phyloP scores from a whole-genome alignment of 2,797 vertebrate species.

The Menidia menidia region DNA sequence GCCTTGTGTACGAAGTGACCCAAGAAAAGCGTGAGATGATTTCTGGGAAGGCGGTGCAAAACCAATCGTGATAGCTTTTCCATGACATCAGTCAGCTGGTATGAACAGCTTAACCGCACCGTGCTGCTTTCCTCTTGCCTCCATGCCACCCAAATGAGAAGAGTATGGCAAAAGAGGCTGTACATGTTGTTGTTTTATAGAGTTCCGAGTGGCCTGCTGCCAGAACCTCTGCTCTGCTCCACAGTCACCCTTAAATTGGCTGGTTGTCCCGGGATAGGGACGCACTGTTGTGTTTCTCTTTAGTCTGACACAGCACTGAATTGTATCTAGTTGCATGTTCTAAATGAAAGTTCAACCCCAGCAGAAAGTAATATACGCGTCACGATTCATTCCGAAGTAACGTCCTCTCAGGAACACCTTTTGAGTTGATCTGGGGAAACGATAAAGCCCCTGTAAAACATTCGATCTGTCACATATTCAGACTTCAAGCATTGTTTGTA shows the following conservation, averaged over 20 bases:
- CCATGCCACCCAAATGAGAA: conserved; percentile 62
- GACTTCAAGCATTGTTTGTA: conserved; percentile 52
- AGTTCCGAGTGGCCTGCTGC: conserved; percentile 60
- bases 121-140: conserved; percentile 40
- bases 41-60: conserved; percentile 7
- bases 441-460: conserved; percentile 45
- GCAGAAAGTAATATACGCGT: conserved; percentile 46
- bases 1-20: conserved; percentile 34
- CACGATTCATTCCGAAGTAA: conserved; percentile 28
- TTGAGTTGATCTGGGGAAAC: conserved; percentile 47
- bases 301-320: conserved; percentile 10
- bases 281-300: neutral
- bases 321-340: neutral
- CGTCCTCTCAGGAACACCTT: conserved; percentile 44
- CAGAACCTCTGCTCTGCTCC: conserved; percentile 70
- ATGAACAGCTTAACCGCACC: conserved; percentile 63
- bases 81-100: conserved; percentile 77
- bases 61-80: conserved; percentile 69
- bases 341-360: conserved; percentile 1
- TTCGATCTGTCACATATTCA: conserved; percentile 57
- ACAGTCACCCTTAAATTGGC: conserved; percentile 35
- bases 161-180: conserved; percentile 21
- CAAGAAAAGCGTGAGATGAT: neutral
- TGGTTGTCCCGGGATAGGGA: conserved; percentile 29
- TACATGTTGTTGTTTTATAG: conserved; percentile 64